These are phyloP conservation scores for Drosophila littoralis DNA, from an alignment of 1,140 invertebrate genomes.

Conservation along the genomic window DNA sequence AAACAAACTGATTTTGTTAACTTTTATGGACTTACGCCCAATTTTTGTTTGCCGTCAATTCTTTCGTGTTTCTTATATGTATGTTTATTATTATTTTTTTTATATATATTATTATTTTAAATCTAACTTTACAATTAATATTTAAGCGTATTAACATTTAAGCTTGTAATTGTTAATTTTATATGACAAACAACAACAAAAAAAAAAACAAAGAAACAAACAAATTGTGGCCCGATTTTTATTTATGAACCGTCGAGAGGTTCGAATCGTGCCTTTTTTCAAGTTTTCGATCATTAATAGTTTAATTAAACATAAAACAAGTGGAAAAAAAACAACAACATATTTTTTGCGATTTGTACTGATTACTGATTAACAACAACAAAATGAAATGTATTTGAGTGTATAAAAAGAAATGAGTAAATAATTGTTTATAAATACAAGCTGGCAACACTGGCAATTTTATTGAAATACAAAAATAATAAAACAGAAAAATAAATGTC, in stretches of 20 bases:
- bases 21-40: conserved; percentile 15
- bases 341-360: conserved; percentile 79
- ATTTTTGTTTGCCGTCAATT: conserved; percentile 36
- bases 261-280: conserved; percentile 26
- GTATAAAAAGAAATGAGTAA: conserved; percentile 21
- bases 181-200: conserved; percentile 35
- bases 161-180: conserved; percentile 72
- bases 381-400: conserved; percentile 37
- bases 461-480: conserved; percentile 42
- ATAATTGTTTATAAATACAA: conserved; percentile 42
- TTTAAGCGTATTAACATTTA: conserved; percentile 80
- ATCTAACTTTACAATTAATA: conserved; percentile 71
- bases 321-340: conserved; percentile 33
- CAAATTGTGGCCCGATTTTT: conserved; percentile 19
- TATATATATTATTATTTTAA: conserved; percentile 48
- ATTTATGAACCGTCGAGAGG: conserved; percentile 23
- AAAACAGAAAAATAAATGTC: conserved; percentile 15
- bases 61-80: conserved; percentile 39
- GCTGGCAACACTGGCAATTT: conserved; percentile 40
- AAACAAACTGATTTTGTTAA: conserved; percentile 30
- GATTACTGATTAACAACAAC: conserved; percentile 74
- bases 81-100: conserved; percentile 50
- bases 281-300: conserved; percentile 56
- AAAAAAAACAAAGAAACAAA: not conserved
- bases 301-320: conserved; percentile 40